Percentiles rank a stretch among this genome's conserved stretches.
Evolutionary conservation across 2,113 vertebrate genomes (phyloP).

Genomic region (Pimephales promelas): DNA sequence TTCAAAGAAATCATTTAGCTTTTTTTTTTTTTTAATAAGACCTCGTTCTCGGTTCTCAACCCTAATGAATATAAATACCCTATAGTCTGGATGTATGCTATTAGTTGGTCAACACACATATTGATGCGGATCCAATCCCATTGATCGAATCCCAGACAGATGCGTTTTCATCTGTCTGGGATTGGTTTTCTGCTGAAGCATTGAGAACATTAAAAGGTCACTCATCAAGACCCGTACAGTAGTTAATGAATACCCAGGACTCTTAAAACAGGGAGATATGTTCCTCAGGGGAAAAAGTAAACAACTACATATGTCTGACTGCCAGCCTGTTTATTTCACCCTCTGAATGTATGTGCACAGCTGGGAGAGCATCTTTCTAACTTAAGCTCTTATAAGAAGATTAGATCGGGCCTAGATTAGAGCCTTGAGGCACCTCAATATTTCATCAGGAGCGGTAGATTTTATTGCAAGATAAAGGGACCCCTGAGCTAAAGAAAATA

Average conservation of each 20-base stretch:
- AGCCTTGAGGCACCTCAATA: not conserved
- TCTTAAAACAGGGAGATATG: constrained; percentile 16
- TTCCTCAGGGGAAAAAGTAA: not conserved
- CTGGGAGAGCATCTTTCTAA: not conserved
- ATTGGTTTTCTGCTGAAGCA: constrained; percentile 13
- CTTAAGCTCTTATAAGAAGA: constrained; percentile 33
- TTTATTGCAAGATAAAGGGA: not conserved
- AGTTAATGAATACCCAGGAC: constrained; percentile 6
- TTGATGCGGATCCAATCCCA: no score
- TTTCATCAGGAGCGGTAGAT: constrained; percentile 9
- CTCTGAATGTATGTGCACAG: not conserved
- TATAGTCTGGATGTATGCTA: not conserved
- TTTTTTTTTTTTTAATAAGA: constrained; percentile 1
- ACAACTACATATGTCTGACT: constrained; percentile 11
- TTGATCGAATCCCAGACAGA: no score
- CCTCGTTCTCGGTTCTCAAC: not conserved
- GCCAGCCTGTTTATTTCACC: constrained; percentile 22
- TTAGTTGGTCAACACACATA: constrained; percentile 14
- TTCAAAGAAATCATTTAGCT: not conserved
- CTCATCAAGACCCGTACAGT: not conserved
- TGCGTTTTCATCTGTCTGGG: constrained; percentile 6
- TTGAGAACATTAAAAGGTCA: constrained; percentile 29
- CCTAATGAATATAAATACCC: not conserved
- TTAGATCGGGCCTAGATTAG: not conserved
- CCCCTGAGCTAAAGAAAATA: not conserved